A percentile compares a stretch with the other conserved stretches of the same genome.
phyloP scores from a whole-genome alignment of 2,888 invertebrate genomes.

The Drosophila mimetica region DNA sequence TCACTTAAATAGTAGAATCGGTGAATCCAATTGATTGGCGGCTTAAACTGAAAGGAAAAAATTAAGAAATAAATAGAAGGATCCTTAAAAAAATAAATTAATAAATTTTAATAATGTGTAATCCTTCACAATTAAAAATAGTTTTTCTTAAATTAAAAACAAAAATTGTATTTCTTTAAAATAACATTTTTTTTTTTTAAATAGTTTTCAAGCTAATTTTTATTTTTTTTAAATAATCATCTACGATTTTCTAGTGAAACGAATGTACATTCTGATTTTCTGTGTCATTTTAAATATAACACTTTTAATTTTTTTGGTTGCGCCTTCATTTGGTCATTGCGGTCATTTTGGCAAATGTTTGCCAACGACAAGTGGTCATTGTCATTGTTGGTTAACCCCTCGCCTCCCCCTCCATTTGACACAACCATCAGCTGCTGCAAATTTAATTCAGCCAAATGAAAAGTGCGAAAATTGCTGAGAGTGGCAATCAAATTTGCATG shows the following conservation, averaged over 20 bases:
- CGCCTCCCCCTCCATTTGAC: not conserved
- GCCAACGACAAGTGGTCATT: conserved; percentile 65
- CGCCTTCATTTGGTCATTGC: conserved; percentile 45
- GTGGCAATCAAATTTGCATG: conserved; percentile 73
- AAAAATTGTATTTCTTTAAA: too few species aligned
- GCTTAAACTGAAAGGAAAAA: not conserved
- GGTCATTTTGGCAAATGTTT: conserved; percentile 72
- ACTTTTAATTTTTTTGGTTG: conserved; percentile 16
- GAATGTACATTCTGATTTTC: not conserved
- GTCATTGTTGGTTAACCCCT: conserved; percentile 58
- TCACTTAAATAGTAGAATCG: conserved; percentile 1
- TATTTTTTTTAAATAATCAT: not conserved
- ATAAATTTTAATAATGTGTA: too few species aligned
- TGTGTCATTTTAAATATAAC: conserved; percentile 8
- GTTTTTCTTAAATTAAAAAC: too few species aligned
- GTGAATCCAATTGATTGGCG: not conserved
- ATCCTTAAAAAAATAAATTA: too few species aligned
- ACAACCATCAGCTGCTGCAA: conserved; percentile 18
- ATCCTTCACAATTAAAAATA: too few species aligned
- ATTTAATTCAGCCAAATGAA: conserved; percentile 58
- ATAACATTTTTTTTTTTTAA: too few species aligned
- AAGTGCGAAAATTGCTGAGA: conserved; percentile 42
- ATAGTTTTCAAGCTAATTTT: too few species aligned
- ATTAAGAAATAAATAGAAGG: not conserved
- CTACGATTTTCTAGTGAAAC: not conserved